These are phyloP conservation scores for Aurelia aurita complex sp. Pacific DNA, from an alignment of 30 jellyfish, hydroid and myxozoan genomes.

Conservation along the genomic window DNA sequence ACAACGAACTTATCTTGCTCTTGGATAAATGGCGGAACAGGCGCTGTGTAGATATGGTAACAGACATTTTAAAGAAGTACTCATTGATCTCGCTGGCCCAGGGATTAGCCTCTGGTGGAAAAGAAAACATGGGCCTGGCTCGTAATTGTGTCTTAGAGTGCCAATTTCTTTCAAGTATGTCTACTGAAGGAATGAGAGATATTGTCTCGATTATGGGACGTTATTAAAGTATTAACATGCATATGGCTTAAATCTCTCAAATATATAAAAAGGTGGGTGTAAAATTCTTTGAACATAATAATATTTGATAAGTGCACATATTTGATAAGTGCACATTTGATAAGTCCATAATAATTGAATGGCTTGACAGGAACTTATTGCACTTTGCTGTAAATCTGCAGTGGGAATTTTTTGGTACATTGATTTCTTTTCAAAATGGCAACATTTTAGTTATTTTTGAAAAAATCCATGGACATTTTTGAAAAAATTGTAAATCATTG, in stretches of 20 bases:
- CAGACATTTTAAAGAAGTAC: conserved; percentile 82
- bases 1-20: conserved; percentile 38
- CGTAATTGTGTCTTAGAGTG: conserved; percentile 85
- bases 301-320: too few relatives aligned
- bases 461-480: too few relatives aligned
- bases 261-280: too few relatives aligned
- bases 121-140: conserved; percentile 60
- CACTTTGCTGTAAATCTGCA: too few relatives aligned
- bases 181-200: conserved; percentile 63
- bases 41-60: conserved; percentile 93
- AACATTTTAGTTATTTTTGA: too few relatives aligned
- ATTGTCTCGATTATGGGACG: neutral
- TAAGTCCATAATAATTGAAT: too few relatives aligned
- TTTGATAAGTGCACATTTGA: too few relatives aligned
- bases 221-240: neutral
- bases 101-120: conserved; percentile 60
- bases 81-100: conserved; percentile 64
- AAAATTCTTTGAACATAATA: neutral
- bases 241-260: too few relatives aligned
- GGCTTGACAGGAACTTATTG: too few relatives aligned
- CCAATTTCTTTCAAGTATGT: conserved; percentile 60
- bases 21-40: conserved; percentile 89
- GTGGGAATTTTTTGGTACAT: too few relatives aligned
- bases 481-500: too few relatives aligned
- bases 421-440: too few relatives aligned